A percentile compares a stretch with the other conserved stretches of the same genome.
Conservation (phyloP, 2,113 vertebrate genomes). For the Paradisaea rubra region DNA sequence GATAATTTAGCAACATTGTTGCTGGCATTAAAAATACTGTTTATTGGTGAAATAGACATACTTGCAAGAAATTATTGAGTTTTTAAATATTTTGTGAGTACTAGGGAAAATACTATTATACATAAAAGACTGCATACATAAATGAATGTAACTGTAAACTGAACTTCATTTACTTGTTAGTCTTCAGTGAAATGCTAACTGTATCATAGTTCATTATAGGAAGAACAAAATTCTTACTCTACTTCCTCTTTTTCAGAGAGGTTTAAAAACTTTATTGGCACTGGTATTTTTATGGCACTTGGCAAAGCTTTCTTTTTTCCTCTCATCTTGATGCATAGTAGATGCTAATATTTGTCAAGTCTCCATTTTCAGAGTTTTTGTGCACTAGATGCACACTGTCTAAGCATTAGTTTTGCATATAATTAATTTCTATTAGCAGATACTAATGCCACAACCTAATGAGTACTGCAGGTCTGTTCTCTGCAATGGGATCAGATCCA, state of each 20-base stretch:
- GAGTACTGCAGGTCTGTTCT: not conserved
- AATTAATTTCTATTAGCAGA: not conserved
- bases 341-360: not conserved
- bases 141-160: not conserved
- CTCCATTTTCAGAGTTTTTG: not conserved
- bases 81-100: not conserved
- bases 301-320: not conserved
- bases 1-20: not conserved
- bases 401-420: not conserved
- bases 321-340: not conserved
- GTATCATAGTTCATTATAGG: not conserved
- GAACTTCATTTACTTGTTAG: not conserved
- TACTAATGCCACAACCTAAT: not conserved
- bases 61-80: not conserved
- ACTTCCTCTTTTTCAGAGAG: not conserved
- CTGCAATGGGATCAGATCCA: not conserved
- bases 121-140: not conserved
- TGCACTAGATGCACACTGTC: rapidly evolving
- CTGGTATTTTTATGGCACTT: not conserved
- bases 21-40: not conserved
- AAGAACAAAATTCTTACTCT: not conserved
- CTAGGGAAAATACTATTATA: not conserved
- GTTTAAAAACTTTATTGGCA: not conserved
- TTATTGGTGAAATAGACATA: not conserved
- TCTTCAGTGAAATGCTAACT: not conserved